These are phyloP conservation scores for Musca vetustissima DNA, from an alignment of 1,140 invertebrate genomes.

Conservation along the genomic window DNA sequence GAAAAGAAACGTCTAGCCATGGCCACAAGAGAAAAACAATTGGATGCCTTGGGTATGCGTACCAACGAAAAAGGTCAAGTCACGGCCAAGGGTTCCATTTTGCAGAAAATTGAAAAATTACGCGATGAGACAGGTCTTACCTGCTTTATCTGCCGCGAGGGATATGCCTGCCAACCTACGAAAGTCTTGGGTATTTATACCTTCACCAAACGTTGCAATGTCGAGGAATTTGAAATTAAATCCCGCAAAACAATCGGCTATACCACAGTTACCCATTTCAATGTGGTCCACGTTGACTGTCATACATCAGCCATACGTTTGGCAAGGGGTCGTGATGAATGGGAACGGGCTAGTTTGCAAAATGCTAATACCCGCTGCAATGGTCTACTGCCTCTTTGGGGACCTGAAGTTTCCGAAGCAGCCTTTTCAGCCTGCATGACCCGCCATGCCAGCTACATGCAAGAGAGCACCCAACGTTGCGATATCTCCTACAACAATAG, in stretches of 20 bases:
- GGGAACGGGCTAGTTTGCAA: conserved; percentile 96
- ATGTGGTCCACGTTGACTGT: conserved; percentile 97
- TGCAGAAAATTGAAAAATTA: conserved; percentile 92
- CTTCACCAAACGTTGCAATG: conserved; percentile 91
- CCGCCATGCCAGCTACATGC: conserved; percentile 82
- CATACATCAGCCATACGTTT: conserved; percentile 91
- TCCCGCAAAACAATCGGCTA: conserved; percentile 82
- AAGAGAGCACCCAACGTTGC: conserved; percentile 82
- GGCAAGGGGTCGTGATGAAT: conserved; percentile 83
- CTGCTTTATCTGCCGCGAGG: conserved; percentile 97
- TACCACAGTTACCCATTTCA: conserved; percentile 96
- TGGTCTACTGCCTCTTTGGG: conserved; percentile 93
- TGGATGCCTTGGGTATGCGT: conserved; percentile 93
- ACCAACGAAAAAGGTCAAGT: conserved; percentile 93
- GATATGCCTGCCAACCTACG: conserved; percentile 91
- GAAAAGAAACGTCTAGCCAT: conserved; percentile 97
- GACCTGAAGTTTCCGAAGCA: conserved; percentile 91
- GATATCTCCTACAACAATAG: conserved; percentile 88
- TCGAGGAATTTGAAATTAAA: conserved; percentile 93
- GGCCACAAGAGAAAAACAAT: conserved; percentile 95
- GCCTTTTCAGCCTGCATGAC: conserved; percentile 93
- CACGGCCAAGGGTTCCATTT: conserved; percentile 83
- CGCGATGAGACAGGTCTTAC: conserved; percentile 94
- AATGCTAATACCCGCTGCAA: conserved; percentile 98
- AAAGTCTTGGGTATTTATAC: conserved; percentile 96